phyloP scores from a whole-genome alignment of 2,888 invertebrate species.

The Ecliptopera silaceata region DNA sequence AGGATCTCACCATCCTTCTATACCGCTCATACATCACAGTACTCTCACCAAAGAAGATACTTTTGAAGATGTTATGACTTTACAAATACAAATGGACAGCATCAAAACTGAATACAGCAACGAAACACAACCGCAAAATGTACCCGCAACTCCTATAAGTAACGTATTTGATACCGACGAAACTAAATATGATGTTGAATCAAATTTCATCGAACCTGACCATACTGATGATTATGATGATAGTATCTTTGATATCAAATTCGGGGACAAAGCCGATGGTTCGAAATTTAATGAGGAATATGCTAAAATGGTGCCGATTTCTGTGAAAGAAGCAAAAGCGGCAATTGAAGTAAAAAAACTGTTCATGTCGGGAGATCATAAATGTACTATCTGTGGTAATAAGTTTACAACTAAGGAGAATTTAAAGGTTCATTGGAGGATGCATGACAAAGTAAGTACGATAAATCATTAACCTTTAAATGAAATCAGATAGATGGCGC shows the following conservation, averaged over 20 bases:
- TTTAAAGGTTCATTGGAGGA: slow-evolving; percentile 58
- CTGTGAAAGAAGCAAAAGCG: slow-evolving; percentile 64
- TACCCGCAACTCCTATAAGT: slow-evolving; percentile 3
- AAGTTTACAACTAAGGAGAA: slow-evolving; percentile 54
- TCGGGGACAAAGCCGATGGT: slow-evolving; percentile 52
- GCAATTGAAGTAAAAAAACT: slow-evolving; percentile 63
- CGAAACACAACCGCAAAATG: slow-evolving; percentile 2
- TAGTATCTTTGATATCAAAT: slow-evolving; percentile 24
- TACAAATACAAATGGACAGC: slow-evolving; percentile 30
- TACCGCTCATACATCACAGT: slow-evolving; percentile 55
- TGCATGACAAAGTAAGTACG: slow-evolving; percentile 68
- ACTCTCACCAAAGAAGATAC: slow-evolving; percentile 52
- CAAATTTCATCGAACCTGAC: slow-evolving; percentile 26
- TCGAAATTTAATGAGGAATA: slow-evolving; percentile 65
- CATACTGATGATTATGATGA: slow-evolving; percentile 34
- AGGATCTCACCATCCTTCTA: slow-evolving; percentile 46
- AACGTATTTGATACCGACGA: neutral
- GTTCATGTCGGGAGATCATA: slow-evolving; percentile 54
- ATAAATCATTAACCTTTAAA: neutral
- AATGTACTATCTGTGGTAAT: slow-evolving; percentile 59
- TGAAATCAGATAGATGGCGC: too few species aligned
- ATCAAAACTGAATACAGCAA: slow-evolving; percentile 33
- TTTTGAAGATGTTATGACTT: slow-evolving; percentile 39
- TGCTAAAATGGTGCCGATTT: slow-evolving; percentile 63
- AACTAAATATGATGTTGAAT: slow-evolving; percentile 9